Conservation (phyloP, 2,113 vertebrate species). For the Percopsis transmontana region DNA sequence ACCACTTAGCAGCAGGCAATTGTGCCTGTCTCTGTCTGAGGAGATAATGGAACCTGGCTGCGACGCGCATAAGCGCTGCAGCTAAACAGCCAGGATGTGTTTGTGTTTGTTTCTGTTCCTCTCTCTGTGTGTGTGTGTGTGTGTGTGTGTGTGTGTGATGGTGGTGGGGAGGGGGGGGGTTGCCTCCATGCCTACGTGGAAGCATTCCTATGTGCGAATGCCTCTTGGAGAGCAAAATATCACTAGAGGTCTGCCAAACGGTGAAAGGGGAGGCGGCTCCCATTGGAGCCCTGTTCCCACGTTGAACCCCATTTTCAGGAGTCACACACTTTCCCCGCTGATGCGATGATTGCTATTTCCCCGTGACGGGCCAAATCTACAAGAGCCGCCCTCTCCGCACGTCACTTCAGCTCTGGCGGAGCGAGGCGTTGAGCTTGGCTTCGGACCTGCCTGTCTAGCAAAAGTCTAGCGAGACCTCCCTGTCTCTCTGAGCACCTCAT, state of each 20-base stretch:
- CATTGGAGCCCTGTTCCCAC: conserved; percentile 4
- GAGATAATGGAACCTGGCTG: conserved; percentile 53
- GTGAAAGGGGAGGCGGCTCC: conserved; percentile 21
- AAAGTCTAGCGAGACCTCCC: conserved; percentile 49
- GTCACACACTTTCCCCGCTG: conserved; percentile 23
- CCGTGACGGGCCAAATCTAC: conserved; percentile 54
- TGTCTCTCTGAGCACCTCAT: conserved; percentile 29
- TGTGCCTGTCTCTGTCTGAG: conserved; percentile 53
- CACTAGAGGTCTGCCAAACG: conserved; percentile 35
- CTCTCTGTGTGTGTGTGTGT: neutral
- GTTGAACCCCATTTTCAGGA: conserved; percentile 27
- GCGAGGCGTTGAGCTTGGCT: conserved; percentile 29
- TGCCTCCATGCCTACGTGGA: conserved; percentile 19
- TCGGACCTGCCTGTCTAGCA: conserved; percentile 23
- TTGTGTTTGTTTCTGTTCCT: too few species aligned
- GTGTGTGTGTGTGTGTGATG: neutral
- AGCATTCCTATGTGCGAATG: conserved; percentile 31
- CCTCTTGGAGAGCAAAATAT: conserved; percentile 7
- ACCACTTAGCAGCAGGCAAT: conserved; percentile 51
- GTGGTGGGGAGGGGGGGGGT: neutral
- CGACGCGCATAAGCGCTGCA: conserved; percentile 2
- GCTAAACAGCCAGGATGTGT: neutral
- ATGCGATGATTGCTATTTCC: conserved; percentile 44
- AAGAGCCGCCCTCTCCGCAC: conserved; percentile 4
- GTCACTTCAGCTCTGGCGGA: conserved; percentile 29